Evolutionary conservation across 2,888 invertebrate genomes (phyloP).

Genomic region (Epinotia demarniana): DNA sequence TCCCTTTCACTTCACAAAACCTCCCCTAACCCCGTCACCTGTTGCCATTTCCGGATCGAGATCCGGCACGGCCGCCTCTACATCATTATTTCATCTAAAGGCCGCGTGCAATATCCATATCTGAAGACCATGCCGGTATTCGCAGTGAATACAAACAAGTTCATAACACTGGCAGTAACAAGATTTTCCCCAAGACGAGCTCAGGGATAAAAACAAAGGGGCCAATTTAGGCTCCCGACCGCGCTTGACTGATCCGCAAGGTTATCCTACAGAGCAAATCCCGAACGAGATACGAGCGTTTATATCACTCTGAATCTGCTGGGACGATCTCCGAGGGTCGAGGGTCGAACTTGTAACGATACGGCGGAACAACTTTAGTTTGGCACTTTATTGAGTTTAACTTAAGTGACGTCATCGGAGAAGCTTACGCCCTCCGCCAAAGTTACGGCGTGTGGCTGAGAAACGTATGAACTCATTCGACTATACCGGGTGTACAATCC

Average conservation of each 20-base stretch:
- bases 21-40: conserved; percentile 30
- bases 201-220: conserved; percentile 68
- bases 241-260: conserved; percentile 68
- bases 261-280: conserved; percentile 63
- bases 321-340: conserved; percentile 60
- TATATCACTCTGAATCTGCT: conserved; percentile 66
- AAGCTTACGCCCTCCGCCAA: conserved; percentile 17
- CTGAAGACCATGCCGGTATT: conserved; percentile 47
- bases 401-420: conserved; percentile 52
- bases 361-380: conserved; percentile 58
- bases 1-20: background rate
- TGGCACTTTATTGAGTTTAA: conserved; percentile 60
- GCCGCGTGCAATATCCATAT: conserved; percentile 44
- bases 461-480: conserved; percentile 2
- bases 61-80: conserved; percentile 34
- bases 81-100: conserved; percentile 35
- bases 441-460: background rate
- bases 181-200: conserved; percentile 63
- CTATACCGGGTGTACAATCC: too few species aligned
- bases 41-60: conserved; percentile 34
- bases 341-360: conserved; percentile 55
- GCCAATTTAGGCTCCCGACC: conserved; percentile 66
- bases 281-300: conserved; percentile 64
- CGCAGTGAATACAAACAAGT: conserved; percentile 64
- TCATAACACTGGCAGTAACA: conserved; percentile 63